Conservation (phyloP, 1,140 invertebrate species). For the Anoplolepis gracilipes region DNA sequence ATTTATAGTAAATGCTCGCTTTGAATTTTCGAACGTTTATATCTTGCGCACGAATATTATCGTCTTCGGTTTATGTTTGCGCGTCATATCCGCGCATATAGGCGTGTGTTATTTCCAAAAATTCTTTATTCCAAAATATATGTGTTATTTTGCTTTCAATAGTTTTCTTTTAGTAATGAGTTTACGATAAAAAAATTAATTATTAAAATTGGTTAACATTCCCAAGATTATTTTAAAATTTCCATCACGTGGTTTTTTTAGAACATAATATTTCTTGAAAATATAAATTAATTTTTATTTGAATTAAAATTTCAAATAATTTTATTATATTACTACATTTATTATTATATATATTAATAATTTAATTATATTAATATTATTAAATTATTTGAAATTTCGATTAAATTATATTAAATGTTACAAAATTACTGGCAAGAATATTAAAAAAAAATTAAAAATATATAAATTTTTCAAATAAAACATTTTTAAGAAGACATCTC, state of each 20-base stretch:
- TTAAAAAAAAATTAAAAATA: not conserved
- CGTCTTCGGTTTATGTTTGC: conserved; percentile 55
- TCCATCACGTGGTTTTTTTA: not conserved
- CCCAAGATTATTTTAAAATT: not conserved
- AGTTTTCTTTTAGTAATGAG: not conserved
- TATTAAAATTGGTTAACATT: not conserved
- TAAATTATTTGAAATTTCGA: too few species aligned
- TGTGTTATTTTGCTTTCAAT: not conserved
- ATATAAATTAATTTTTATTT: too few species aligned
- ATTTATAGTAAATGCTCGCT: conserved; percentile 23
- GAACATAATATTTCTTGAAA: too few species aligned
- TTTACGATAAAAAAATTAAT: not conserved
- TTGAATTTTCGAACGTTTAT: conserved; percentile 53
- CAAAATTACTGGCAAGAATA: not conserved
- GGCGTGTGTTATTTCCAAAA: conserved; percentile 64
- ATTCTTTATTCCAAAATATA: not conserved
- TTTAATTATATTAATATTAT: too few species aligned
- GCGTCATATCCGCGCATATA: conserved; percentile 54
- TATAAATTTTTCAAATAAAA: conserved; percentile 2
- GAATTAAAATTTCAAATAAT: too few species aligned
- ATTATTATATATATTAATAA: too few species aligned
- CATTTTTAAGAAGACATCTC: not conserved
- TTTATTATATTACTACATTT: too few species aligned
- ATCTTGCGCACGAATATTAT: conserved; percentile 70
- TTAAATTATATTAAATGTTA: too few species aligned